Conservation (phyloP, 2,113 vertebrate genomes). For the Brachypteracias leptosomus region DNA sequence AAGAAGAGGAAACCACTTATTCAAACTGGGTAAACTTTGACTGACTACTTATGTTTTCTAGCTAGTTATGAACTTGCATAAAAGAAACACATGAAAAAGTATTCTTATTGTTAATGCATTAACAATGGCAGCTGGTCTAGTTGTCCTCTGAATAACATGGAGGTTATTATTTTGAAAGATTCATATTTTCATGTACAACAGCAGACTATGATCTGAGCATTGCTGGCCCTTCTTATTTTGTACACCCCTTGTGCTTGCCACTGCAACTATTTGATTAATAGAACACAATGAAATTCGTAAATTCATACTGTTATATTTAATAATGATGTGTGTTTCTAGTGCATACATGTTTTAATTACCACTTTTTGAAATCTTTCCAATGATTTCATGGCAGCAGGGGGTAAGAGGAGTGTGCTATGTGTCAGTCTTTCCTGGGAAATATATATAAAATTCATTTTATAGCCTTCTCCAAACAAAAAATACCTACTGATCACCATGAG, state of each 20-base stretch:
- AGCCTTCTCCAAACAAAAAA: not conserved
- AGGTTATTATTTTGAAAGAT: not conserved
- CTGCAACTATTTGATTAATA: not conserved
- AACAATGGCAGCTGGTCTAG: not conserved
- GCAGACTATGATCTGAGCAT: not conserved
- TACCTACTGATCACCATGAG: not conserved
- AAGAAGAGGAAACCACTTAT: not conserved
- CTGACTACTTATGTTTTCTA: not conserved
- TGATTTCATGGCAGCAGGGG: rapidly evolving
- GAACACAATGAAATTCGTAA: not conserved
- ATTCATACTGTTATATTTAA: not conserved
- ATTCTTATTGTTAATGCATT: not conserved
- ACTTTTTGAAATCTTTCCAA: not conserved
- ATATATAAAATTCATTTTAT: not conserved
- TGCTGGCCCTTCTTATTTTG: not conserved
- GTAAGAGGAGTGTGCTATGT: not conserved
- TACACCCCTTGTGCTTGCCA: not conserved
- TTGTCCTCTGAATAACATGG: not conserved
- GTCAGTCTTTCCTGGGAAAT: not conserved
- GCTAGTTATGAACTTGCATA: not conserved
- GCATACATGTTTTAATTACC: not conserved
- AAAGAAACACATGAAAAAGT: not conserved
- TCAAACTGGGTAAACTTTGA: not conserved
- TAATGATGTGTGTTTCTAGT: not conserved
- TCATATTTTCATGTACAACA: not conserved